Evolutionary conservation across 2,113 vertebrate species (phyloP).

Genomic region (Echinops telfairi): DNA sequence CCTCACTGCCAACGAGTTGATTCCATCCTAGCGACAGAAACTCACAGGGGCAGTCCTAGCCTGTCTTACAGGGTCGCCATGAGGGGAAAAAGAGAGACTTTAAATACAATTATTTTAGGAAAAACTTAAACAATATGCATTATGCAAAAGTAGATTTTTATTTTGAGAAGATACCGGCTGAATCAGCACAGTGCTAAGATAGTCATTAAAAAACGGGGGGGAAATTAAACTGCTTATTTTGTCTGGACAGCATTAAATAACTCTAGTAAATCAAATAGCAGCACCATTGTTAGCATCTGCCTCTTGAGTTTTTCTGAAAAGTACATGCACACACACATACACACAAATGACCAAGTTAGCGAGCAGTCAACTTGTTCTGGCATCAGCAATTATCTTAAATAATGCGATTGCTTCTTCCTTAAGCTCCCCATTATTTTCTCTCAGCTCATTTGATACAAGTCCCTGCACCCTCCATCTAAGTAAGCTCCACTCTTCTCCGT

Average conservation of each 20-base stretch:
- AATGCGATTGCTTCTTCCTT: neutral
- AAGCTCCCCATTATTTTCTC: neutral
- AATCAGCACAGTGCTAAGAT: neutral
- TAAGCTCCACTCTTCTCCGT: neutral
- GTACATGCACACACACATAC: neutral
- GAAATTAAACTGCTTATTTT: conserved; percentile 27
- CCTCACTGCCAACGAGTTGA: too few species aligned
- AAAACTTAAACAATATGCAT: neutral
- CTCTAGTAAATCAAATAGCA: neutral
- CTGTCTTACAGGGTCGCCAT: too few species aligned
- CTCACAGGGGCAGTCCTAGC: too few species aligned
- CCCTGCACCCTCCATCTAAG: neutral
- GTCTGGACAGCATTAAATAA: neutral
- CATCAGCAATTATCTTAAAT: conserved; percentile 7
- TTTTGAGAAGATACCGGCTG: neutral
- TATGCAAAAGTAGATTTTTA: conserved; percentile 15
- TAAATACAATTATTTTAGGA: neutral
- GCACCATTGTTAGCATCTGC: neutral
- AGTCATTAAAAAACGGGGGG: neutral
- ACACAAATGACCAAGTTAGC: neutral
- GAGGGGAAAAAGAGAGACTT: too few species aligned
- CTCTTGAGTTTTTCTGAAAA: conserved; percentile 20
- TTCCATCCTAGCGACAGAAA: too few species aligned
- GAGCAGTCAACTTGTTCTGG: neutral
- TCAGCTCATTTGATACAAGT: neutral